phyloP scores from a whole-genome alignment of 2,888 invertebrate genomes.

The Cephus nigrinus region DNA sequence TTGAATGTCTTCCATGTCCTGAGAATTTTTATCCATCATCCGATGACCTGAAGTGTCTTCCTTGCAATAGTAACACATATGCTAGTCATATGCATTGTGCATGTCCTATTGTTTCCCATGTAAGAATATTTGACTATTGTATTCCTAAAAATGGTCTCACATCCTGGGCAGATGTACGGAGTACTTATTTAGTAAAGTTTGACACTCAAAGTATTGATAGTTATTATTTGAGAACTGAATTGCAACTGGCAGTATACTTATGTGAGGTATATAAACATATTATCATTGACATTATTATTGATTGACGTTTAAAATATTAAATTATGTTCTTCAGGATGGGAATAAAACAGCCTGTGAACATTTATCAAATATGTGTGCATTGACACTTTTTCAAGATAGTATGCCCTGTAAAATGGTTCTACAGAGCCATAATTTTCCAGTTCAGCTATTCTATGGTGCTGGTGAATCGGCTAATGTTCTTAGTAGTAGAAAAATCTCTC shows the following conservation, averaged over 20 bases:
- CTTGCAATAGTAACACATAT: slow-evolving; percentile 50
- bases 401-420: slow-evolving; percentile 46
- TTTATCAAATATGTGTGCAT: slow-evolving; percentile 76
- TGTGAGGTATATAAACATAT: slow-evolving; percentile 62
- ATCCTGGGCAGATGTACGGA: slow-evolving; percentile 57
- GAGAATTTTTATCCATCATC: slow-evolving; percentile 61
- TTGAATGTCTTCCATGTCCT: slow-evolving; percentile 65
- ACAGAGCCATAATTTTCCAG: slow-evolving; percentile 39
- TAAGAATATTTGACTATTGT: slow-evolving; percentile 58
- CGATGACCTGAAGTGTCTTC: slow-evolving; percentile 60
- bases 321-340: slow-evolving; percentile 58
- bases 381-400: slow-evolving; percentile 69
- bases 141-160: slow-evolving; percentile 48
- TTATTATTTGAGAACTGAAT: slow-evolving; percentile 61
- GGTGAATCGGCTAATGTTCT: slow-evolving; percentile 66
- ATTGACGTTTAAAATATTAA: slow-evolving; percentile 10
- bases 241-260: slow-evolving; percentile 61
- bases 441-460: slow-evolving; percentile 67
- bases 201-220: slow-evolving; percentile 56
- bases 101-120: slow-evolving; percentile 57
- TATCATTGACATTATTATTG: slow-evolving; percentile 11
- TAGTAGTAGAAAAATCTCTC: slow-evolving; percentile 64
- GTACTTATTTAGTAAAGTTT: slow-evolving; percentile 59
- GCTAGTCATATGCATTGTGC: slow-evolving; percentile 51
- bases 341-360: slow-evolving; percentile 73